Conservation (phyloP, 2,113 vertebrate genomes). For the Neotragus pygmaeus region DNA sequence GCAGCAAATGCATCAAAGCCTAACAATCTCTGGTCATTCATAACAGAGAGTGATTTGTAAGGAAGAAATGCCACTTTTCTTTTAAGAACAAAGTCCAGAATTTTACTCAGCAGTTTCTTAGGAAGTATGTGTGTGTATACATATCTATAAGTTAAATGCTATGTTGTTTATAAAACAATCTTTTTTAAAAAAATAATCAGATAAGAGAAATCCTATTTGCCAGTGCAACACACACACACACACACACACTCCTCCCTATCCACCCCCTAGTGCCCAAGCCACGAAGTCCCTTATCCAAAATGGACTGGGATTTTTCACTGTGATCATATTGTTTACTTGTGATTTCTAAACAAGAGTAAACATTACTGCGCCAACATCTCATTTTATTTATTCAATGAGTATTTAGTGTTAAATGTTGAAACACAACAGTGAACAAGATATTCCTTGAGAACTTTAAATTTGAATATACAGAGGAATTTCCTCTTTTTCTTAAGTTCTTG, state of each 20-base stretch:
- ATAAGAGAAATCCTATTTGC: conserved; percentile 2
- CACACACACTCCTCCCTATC: background rate
- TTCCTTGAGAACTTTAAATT: background rate
- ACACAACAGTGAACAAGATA: background rate
- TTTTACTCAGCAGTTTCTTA: background rate
- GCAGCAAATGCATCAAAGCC: conserved; percentile 36
- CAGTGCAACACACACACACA: background rate
- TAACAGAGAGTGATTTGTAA: background rate
- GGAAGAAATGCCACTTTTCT: conserved; percentile 12
- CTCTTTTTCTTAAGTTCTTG: background rate
- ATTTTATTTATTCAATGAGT: background rate
- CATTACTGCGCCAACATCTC: background rate
- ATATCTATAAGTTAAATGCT: background rate
- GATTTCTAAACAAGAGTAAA: conserved; percentile 26
- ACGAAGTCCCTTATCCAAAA: background rate
- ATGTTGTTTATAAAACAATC: background rate
- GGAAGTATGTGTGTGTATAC: background rate
- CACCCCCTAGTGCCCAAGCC: background rate
- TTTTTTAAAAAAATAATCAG: background rate
- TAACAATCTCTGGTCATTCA: conserved; percentile 19
- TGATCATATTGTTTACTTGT: conserved; percentile 6
- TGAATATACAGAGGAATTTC: background rate
- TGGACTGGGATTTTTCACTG: background rate
- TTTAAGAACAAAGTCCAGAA: conserved; percentile 30
- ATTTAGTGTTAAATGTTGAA: background rate